A percentile compares a stretch with the other conserved stretches of the same genome.
Conservation (phyloP, 2,113 vertebrate species). For the Falcunculus frontatus region DNA sequence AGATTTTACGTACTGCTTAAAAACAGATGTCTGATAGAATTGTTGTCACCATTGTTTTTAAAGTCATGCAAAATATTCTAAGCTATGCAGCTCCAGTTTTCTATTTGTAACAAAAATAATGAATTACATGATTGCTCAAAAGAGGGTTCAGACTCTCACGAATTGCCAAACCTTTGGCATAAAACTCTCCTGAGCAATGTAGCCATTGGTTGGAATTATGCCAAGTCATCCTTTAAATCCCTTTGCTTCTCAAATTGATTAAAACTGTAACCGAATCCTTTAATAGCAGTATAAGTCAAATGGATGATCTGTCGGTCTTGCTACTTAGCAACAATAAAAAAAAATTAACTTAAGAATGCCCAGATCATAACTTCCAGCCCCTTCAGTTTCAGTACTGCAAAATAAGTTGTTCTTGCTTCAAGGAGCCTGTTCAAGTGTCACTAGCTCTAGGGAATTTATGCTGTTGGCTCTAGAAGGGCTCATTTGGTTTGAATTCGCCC, state of each 20-base stretch:
- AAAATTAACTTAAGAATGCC: conserved; percentile 7
- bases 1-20: background rate
- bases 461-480: background rate
- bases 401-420: background rate
- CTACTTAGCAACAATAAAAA: conserved; percentile 29
- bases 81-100: background rate
- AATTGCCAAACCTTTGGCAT: background rate
- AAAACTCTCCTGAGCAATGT: background rate
- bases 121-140: background rate
- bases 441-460: background rate
- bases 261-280: conserved; percentile 2
- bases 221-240: conserved; percentile 6
- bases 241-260: conserved; percentile 18
- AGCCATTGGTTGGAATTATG: background rate
- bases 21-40: background rate
- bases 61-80: background rate
- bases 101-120: background rate
- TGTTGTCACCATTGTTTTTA: background rate
- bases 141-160: background rate
- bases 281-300: background rate
- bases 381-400: background rate
- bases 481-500: background rate
- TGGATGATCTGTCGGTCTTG: background rate
- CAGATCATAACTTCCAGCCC: background rate
- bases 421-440: background rate